Percentiles rank a stretch among this genome's conserved stretches.
phyloP scores from a whole-genome alignment of 2,113 vertebrate species.

The Archocentrus centrarchus region DNA sequence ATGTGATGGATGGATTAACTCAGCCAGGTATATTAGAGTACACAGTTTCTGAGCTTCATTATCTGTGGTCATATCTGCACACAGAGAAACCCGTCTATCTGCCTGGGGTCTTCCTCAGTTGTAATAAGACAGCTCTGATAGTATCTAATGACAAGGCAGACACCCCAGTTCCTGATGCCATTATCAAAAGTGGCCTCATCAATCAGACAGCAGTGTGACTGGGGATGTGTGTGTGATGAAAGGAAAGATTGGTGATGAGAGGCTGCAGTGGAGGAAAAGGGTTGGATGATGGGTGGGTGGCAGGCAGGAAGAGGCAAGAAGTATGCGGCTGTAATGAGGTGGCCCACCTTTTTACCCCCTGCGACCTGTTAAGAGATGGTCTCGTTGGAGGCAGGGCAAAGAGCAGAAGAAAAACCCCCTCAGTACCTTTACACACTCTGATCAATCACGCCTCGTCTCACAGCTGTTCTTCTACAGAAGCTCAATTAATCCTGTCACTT shows the following conservation, averaged over 20 bases:
- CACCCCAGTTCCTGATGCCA: slow-evolving; percentile 77
- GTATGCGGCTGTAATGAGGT: slow-evolving; percentile 38
- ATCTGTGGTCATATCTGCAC: slow-evolving; percentile 58
- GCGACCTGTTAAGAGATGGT: slow-evolving; percentile 40
- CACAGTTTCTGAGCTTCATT: slow-evolving; percentile 56
- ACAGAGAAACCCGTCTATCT: slow-evolving; percentile 50
- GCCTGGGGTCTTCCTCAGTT: slow-evolving; percentile 63
- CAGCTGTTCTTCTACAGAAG: background rate
- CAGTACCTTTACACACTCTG: slow-evolving; percentile 21
- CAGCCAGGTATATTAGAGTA: slow-evolving; percentile 61
- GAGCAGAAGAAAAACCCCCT: slow-evolving; percentile 26
- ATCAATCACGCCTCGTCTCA: background rate
- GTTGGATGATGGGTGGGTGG: slow-evolving; percentile 46
- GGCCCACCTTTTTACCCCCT: slow-evolving; percentile 42
- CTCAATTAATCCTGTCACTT: background rate
- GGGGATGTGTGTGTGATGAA: slow-evolving; percentile 73
- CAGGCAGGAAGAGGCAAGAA: slow-evolving; percentile 60
- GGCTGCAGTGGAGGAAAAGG: slow-evolving; percentile 53
- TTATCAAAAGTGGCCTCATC: slow-evolving; percentile 81
- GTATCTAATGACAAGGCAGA: slow-evolving; percentile 81
- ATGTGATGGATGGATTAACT: slow-evolving; percentile 67
- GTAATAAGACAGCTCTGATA: slow-evolving; percentile 75
- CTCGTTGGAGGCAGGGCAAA: slow-evolving; percentile 17
- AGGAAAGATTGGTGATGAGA: slow-evolving; percentile 73
- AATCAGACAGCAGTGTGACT: slow-evolving; percentile 69